phyloP scores from a whole-genome alignment of 2,888 invertebrate species.

The Melipona bicolor region DNA sequence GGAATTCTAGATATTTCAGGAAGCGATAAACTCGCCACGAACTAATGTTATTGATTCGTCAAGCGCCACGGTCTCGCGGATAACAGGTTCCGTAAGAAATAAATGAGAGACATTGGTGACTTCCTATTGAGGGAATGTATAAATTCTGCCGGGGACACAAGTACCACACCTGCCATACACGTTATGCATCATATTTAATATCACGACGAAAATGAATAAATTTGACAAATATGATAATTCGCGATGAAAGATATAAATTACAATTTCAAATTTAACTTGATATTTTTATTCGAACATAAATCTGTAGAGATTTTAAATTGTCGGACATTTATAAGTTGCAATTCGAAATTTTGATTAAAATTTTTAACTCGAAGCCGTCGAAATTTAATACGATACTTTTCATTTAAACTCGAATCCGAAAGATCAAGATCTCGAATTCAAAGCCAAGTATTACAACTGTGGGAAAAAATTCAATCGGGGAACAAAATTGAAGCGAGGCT shows the following conservation, averaged over 20 bases:
- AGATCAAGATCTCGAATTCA: not conserved
- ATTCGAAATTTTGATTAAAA: no score
- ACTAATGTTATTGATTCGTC: constrained; percentile 28
- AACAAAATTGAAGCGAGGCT: not conserved
- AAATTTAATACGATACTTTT: not conserved
- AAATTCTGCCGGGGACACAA: not conserved
- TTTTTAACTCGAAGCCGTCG: not conserved
- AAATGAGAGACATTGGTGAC: constrained; percentile 14
- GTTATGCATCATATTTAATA: not conserved
- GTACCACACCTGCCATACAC: not conserved
- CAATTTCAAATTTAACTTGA: not conserved
- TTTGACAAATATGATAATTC: not conserved
- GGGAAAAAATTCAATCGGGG: not conserved
- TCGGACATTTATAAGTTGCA: not conserved
- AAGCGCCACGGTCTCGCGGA: constrained; percentile 4
- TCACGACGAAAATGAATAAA: no score
- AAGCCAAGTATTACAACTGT: not conserved
- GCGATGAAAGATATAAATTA: not conserved
- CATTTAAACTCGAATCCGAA: not conserved
- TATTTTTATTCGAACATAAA: not conserved
- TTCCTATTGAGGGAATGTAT: not conserved
- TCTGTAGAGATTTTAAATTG: not conserved
- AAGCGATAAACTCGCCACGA: constrained; percentile 14
- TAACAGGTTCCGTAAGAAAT: constrained; percentile 11
- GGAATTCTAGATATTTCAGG: constrained; percentile 20